Percentiles rank a stretch among this genome's conserved stretches.
phyloP scores from a whole-genome alignment of 2,113 vertebrate genomes.

The Megaceryle torquata region DNA sequence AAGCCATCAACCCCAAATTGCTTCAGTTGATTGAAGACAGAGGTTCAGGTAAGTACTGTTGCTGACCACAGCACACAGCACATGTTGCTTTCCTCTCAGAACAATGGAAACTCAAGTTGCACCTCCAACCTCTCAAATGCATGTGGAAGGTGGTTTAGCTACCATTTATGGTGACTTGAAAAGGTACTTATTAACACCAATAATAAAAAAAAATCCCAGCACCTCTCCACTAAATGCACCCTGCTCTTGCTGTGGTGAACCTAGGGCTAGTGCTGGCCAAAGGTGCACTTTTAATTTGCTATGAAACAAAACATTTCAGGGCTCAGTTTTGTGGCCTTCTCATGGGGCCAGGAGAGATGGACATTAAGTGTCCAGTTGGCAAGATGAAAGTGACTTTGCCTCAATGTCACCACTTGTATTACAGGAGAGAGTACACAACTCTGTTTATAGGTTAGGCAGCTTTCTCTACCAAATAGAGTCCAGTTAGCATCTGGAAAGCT shows the following conservation, averaged over 20 bases:
- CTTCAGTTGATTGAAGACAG: constrained; percentile 97
- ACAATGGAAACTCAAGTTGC: not conserved
- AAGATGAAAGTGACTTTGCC: not conserved
- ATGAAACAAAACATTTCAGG: fast-evolving
- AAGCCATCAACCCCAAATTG: constrained; percentile 98
- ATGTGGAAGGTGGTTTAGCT: not conserved
- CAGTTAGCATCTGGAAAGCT: not conserved
- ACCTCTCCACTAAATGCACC: not conserved
- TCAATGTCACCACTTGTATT: fast-evolving
- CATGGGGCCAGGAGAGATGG: fast-evolving
- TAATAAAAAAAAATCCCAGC: not conserved
- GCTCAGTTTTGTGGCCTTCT: not conserved
- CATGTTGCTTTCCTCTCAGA: not conserved
- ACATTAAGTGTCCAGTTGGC: not conserved
- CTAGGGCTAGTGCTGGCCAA: not conserved
- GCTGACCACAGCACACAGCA: not conserved
- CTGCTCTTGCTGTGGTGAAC: fast-evolving
- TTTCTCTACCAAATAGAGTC: not conserved
- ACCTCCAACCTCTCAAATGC: not conserved
- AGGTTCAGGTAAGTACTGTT: constrained; percentile 85
- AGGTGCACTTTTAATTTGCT: fast-evolving
- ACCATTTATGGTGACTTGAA: not conserved
- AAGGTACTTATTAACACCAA: not conserved
- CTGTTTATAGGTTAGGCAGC: not conserved
- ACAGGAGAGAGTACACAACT: fast-evolving